Conservation (phyloP, 2,888 invertebrate genomes). For the Chironomus riparius region DNA sequence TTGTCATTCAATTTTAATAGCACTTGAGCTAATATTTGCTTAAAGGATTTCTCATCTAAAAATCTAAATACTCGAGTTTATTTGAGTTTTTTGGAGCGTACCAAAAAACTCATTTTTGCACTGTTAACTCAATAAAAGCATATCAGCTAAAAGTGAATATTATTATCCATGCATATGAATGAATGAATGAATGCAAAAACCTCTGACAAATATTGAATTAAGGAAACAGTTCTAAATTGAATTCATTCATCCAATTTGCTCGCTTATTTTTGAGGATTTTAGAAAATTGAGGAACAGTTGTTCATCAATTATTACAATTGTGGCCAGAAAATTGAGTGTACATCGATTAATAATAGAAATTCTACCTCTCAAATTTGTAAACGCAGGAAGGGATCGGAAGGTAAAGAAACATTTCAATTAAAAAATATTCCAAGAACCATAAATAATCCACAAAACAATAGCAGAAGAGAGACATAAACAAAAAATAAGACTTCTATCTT, state of each 20-base stretch:
- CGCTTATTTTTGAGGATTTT: too few species aligned
- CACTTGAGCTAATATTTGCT: slow-evolving; percentile 22
- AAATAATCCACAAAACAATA: neutral
- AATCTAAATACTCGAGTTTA: neutral
- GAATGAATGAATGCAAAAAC: neutral
- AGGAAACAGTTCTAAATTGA: neutral
- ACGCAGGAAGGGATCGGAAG: neutral
- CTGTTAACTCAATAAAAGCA: neutral
- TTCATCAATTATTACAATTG: neutral
- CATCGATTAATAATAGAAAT: neutral
- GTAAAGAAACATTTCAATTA: slow-evolving; percentile 5
- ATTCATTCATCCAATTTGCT: too few species aligned
- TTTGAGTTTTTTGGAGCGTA: neutral
- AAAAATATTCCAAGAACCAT: neutral
- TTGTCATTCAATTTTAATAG: slow-evolving; percentile 16
- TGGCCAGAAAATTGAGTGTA: neutral
- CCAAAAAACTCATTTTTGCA: neutral
- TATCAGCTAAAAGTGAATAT: neutral
- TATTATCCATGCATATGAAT: neutral
- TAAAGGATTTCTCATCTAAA: slow-evolving; percentile 1
- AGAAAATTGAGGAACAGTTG: too few species aligned
- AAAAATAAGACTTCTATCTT: neutral
- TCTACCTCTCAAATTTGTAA: neutral
- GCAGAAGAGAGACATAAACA: neutral
- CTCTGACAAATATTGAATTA: neutral